Evolutionary conservation across 2,797 vertebrate genomes (phyloP).

Genomic region (Falco concolor): DNA sequence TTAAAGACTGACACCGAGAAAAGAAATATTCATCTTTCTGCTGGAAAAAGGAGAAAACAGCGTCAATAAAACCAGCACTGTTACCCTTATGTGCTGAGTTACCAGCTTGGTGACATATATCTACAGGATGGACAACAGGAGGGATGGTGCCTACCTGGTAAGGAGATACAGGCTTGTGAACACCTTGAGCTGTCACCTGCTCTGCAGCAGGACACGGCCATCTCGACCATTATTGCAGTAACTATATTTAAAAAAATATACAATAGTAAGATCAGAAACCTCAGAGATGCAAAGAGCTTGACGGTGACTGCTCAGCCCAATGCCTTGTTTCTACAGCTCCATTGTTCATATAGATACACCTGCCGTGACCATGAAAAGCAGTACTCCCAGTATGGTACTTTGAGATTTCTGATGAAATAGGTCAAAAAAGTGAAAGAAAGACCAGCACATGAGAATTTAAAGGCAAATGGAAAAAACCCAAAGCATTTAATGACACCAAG

Average conservation of each 20-base stretch:
- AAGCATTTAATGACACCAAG: not conserved
- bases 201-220: not conserved
- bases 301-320: not conserved
- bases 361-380: not conserved
- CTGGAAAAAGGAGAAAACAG: not conserved
- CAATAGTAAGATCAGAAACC: not conserved
- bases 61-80: not conserved
- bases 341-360: rapidly evolving
- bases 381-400: not conserved
- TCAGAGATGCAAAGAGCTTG: not conserved
- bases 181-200: not conserved
- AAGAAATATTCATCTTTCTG: not conserved
- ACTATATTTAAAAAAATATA: not conserved
- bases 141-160: not conserved
- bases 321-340: not conserved
- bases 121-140: not conserved
- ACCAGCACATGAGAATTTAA: not conserved
- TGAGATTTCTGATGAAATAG: not conserved
- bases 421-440: not conserved
- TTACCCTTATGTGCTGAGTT: rapidly evolving
- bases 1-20: not conserved
- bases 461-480: not conserved
- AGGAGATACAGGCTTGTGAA: not conserved
- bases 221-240: not conserved
- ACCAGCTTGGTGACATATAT: not conserved